phyloP scores from a whole-genome alignment of 2,113 vertebrate species.

The Gymnocephalus cernua region DNA sequence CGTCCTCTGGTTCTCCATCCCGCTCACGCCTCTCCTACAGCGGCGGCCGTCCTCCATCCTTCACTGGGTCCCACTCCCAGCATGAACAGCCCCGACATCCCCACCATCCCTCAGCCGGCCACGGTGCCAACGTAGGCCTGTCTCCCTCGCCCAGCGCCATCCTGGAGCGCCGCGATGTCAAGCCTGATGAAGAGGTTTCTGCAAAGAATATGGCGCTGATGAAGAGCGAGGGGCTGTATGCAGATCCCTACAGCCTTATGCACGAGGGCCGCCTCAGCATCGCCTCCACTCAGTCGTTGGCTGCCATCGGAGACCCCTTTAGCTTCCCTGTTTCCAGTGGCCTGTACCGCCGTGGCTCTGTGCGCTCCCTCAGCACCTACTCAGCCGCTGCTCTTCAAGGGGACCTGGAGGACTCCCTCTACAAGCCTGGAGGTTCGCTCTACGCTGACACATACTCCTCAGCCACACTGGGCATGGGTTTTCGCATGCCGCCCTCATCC shows the following conservation, averaged over 20 bases:
- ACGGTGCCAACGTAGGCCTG: conserved; percentile 85
- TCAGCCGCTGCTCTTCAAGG: conserved; percentile 94
- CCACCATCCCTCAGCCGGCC: conserved; percentile 85
- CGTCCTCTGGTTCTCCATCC: conserved; percentile 90
- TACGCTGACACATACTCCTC: conserved; percentile 90
- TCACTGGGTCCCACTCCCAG: conserved; percentile 87
- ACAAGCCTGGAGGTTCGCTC: conserved; percentile 91
- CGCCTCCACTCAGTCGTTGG: conserved; percentile 93
- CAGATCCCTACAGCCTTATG: conserved; percentile 94
- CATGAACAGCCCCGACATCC: conserved; percentile 82
- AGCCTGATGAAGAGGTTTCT: conserved; percentile 95
- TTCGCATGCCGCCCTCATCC: conserved; percentile 94
- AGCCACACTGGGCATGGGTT: conserved; percentile 88
- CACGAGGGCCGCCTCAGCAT: conserved; percentile 97
- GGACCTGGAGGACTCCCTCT: conserved; percentile 93
- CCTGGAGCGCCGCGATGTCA: conserved; percentile 96
- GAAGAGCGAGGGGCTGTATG: conserved; percentile 94
- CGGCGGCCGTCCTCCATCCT: conserved; percentile 92
- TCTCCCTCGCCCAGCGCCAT: conserved; percentile 97
- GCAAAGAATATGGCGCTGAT: conserved; percentile 94
- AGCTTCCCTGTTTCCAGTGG: conserved; percentile 89
- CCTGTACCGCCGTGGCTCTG: conserved; percentile 94
- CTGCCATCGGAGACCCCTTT: conserved; percentile 92
- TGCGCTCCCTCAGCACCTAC: conserved; percentile 96
- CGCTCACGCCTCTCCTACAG: conserved; percentile 96